Conservation (phyloP, 2,797 vertebrate species). For the Tiaroga cobitis region DNA sequence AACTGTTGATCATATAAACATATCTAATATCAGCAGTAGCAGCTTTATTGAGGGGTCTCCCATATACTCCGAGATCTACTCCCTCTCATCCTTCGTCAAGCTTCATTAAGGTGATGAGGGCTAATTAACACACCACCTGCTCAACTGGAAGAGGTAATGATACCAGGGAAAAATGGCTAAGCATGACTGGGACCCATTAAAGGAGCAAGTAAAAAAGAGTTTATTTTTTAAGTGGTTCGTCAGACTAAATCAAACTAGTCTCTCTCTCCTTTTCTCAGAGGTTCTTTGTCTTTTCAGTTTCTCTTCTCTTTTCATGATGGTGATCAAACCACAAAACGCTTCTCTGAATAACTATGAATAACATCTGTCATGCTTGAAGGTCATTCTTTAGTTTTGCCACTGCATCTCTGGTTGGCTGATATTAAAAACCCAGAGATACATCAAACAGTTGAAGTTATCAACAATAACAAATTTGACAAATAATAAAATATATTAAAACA, state of each 20-base stretch:
- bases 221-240: background rate
- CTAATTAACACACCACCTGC: slow-evolving; percentile 48
- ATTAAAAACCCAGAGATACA: background rate
- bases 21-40: background rate
- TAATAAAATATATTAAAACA: background rate
- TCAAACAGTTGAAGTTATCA: background rate
- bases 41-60: background rate
- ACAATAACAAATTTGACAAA: background rate
- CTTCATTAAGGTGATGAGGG: slow-evolving; percentile 30
- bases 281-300: background rate
- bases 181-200: background rate
- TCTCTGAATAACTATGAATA: background rate
- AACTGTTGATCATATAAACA: background rate
- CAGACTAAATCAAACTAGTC: background rate
- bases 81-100: slow-evolving; percentile 22
- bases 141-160: slow-evolving; percentile 25
- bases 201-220: background rate
- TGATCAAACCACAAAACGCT: background rate
- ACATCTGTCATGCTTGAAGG: background rate
- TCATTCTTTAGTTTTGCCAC: background rate
- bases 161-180: slow-evolving; percentile 10
- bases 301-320: background rate
- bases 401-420: background rate
- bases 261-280: background rate
- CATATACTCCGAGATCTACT: background rate